These are phyloP conservation scores for Crax fasciolata DNA, from an alignment of 2,797 vertebrate species.

Conservation along the genomic window DNA sequence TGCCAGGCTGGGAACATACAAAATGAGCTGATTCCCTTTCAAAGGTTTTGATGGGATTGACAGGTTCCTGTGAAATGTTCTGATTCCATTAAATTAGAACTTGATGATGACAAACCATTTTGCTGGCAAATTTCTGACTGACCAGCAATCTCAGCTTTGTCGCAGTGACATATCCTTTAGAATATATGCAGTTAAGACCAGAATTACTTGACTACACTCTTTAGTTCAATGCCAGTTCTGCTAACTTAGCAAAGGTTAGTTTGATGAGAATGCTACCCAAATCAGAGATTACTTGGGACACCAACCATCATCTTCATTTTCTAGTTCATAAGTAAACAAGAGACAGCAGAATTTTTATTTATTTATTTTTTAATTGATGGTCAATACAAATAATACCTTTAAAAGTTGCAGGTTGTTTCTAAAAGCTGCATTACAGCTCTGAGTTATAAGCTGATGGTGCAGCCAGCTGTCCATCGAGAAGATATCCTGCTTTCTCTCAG, in stretches of 20 bases:
- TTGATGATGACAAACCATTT: not conserved
- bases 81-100: not conserved
- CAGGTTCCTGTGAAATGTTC: not conserved
- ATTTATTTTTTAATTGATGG: not conserved
- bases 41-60: not conserved
- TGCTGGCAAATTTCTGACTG: not conserved
- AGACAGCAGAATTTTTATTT: not conserved
- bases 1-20: not conserved
- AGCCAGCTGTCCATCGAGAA: not conserved
- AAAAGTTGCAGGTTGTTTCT: not conserved
- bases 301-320: not conserved
- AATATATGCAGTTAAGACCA: not conserved
- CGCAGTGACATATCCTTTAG: not conserved
- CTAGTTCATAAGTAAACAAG: not conserved
- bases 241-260: not conserved
- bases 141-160: not conserved
- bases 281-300: not conserved
- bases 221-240: not conserved
- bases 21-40: not conserved
- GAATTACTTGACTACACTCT: not conserved
- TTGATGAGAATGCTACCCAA: not conserved
- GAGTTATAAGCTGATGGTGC: not conserved
- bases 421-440: not conserved
- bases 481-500: not conserved
- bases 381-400: not conserved